These are phyloP conservation scores for Psylliodes chrysocephalus DNA, from an alignment of 2,888 invertebrate species.

Conservation along the genomic window DNA sequence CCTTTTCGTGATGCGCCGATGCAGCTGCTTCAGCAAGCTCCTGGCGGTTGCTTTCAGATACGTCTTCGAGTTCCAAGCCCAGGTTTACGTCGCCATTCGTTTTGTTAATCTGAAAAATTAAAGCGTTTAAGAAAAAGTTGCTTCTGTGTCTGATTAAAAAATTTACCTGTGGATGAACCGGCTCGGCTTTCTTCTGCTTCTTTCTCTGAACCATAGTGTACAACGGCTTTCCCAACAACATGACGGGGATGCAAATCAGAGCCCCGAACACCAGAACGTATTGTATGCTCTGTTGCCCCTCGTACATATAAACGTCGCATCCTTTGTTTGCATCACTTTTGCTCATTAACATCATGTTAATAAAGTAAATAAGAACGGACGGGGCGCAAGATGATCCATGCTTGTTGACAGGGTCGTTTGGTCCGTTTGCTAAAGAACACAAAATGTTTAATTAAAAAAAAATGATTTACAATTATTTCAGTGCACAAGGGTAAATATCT, in stretches of 20 bases:
- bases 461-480: no score
- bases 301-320: constrained; percentile 71
- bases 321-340: constrained; percentile 52
- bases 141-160: no score
- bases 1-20: constrained; percentile 62
- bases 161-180: no score
- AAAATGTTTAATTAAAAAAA: neutral
- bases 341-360: constrained; percentile 79
- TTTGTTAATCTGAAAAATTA: constrained; percentile 26
- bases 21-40: constrained; percentile 34
- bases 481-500: no score
- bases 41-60: constrained; percentile 54
- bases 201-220: constrained; percentile 66
- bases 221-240: constrained; percentile 83
- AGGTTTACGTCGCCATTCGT: constrained; percentile 74
- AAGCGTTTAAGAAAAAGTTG: no score
- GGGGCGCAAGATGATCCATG: constrained; percentile 73
- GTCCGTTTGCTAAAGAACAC: constrained; percentile 2
- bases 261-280: constrained; percentile 72
- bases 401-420: constrained; percentile 27
- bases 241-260: constrained; percentile 77
- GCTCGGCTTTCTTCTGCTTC: constrained; percentile 33
- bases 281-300: constrained; percentile 71
- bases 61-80: constrained; percentile 71
- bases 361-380: constrained; percentile 79